Percentiles rank a stretch among this genome's conserved stretches.
Conservation (phyloP, 1,140 invertebrate species). For the Calycopis cecrops region DNA sequence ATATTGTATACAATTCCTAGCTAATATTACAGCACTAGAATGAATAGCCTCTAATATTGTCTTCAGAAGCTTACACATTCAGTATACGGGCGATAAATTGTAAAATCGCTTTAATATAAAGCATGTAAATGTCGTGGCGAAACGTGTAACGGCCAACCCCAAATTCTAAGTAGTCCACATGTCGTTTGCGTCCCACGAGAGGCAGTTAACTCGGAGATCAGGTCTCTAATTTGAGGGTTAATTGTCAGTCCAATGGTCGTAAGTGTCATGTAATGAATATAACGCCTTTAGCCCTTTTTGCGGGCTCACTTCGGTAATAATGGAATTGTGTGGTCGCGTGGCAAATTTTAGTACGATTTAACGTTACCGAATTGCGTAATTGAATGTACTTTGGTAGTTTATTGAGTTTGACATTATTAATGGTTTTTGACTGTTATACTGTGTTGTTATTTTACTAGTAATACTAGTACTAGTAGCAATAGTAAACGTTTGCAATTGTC, state of each 20-base stretch:
- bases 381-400: no score
- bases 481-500: no score
- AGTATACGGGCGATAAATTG: neutral
- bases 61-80: no score
- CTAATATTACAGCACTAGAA: no score
- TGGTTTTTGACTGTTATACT: no score
- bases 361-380: no score
- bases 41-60: no score
- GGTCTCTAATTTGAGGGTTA: conserved; percentile 55
- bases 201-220: conserved; percentile 46
- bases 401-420: no score
- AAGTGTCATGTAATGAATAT: conserved; percentile 56
- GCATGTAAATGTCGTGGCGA: neutral
- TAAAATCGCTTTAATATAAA: neutral
- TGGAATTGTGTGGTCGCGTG: neutral
- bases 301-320: neutral
- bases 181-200: conserved; percentile 49
- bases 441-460: no score
- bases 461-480: no score
- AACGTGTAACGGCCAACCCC: conserved; percentile 15
- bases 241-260: conserved; percentile 43
- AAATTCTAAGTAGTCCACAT: conserved; percentile 39
- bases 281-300: conserved; percentile 27
- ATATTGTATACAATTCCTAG: no score
- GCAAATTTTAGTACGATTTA: no score